Percentiles rank a stretch among this genome's conserved stretches.
Conservation (phyloP, 2,888 invertebrate species). For the Gordius sp. region DNA sequence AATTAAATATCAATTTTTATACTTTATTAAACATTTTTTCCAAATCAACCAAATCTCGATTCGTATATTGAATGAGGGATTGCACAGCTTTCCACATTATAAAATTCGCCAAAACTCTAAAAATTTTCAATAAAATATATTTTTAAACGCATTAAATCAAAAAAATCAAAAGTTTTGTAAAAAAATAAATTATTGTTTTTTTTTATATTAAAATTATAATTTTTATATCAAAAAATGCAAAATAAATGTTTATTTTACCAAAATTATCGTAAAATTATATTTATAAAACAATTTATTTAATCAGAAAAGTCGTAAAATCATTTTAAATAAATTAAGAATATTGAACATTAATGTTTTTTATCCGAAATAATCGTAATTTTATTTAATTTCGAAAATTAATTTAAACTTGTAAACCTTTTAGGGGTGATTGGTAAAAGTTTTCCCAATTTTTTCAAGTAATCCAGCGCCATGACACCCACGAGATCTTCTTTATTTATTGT, state of each 20-base stretch:
- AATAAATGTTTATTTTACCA: no score
- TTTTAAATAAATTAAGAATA: no score
- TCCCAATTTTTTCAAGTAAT: conserved; percentile 16
- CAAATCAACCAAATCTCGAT: conserved; percentile 1
- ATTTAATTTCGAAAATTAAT: conserved; percentile 17
- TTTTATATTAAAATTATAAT: no score
- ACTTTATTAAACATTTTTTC: conserved; percentile 11
- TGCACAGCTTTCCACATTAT: conserved; percentile 10
- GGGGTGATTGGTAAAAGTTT: conserved; percentile 15
- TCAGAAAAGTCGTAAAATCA: no score
- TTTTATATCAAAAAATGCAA: no score
- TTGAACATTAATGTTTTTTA: no score
- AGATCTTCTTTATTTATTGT: conserved; percentile 21
- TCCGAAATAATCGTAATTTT: conserved; percentile 24
- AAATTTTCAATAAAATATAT: background rate
- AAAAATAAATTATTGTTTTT: no score
- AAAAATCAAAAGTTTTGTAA: no score
- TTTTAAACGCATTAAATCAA: background rate
- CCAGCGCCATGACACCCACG: conserved; percentile 8
- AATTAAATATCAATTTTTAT: no score
- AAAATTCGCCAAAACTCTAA: background rate
- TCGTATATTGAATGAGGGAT: background rate
- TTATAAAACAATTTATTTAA: no score
- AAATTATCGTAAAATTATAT: no score
- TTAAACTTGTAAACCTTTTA: conserved; percentile 15